Base-by-base conservation (phyloP, 2,888 invertebrate genomes). In the Plebejus melissa region DNA sequence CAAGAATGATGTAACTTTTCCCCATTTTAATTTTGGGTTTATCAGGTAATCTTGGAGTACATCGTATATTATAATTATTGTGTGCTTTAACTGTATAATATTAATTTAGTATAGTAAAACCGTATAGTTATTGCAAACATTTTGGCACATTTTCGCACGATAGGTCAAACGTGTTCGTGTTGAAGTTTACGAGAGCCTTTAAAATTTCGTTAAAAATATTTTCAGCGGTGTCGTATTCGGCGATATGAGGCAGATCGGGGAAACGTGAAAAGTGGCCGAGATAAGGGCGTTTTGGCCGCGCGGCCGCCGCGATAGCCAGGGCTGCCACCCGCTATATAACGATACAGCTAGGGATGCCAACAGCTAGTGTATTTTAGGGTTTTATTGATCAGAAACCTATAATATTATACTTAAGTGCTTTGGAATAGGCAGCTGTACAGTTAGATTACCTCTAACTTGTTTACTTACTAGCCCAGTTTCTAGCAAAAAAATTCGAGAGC, bases 261-360 rank as follows among this genome's bases (percentile, higher is more conserved):
- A 91, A 90, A 91, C 89, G 91, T 91, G 91, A 91, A 92, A 92
- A 92, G 89, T 91, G 90, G 83, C 86, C 86, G 83, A 80, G 91
- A 91, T 91, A 91, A 89, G 84, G 71, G 38, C 81, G 84, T 86
- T 88, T 89, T 88, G 89, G 88, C 88, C 82, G 85, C 82, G 81
- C 80, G 82, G 83, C 79, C 80, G 80, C 76, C 76, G 81, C 82
- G 88, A 88, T 87, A 89, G 82, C 82, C 71, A 81, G 82, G 84
- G 84, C 79, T 80, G 75, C 75, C 71, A 11, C 46, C 16, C 13
- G 76, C 76, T 80, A 81, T 86, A 86, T 87, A 46, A 46, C 46
- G 46, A 46, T 46, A 46, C 41, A 89, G 82, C 82, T 69, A 81
- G 82, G 84, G 84, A 79, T 80, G 75, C 77, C 75, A 65, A 78